These are phyloP conservation scores for Lasioglossum zephyrum DNA, from an alignment of 2,888 invertebrate species.

Conservation along the genomic window DNA sequence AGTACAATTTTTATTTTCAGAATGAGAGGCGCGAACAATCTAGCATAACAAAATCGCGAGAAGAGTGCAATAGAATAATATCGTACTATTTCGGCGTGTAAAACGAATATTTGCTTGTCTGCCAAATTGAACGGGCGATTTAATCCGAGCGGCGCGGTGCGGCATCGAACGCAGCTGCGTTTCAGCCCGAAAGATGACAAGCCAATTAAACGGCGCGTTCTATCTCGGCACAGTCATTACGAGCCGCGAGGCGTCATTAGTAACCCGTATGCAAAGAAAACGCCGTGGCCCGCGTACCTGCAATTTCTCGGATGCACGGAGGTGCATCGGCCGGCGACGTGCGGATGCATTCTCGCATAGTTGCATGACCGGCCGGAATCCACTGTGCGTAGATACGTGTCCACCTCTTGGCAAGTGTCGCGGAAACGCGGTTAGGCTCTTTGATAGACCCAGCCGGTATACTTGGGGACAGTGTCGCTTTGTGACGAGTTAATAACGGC, in stretches of 20 bases:
- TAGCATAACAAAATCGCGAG: not conserved
- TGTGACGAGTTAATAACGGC: slow-evolving; percentile 4
- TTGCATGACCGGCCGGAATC: slow-evolving; percentile 15
- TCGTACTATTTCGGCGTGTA: slow-evolving; percentile 4
- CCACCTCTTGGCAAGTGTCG: slow-evolving; percentile 6
- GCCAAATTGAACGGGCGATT: slow-evolving; percentile 63
- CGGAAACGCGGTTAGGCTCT: slow-evolving; percentile 3
- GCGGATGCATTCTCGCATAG: slow-evolving; percentile 26
- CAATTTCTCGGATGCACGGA: slow-evolving; percentile 15
- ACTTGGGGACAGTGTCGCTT: not conserved
- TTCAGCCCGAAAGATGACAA: slow-evolving; percentile 53
- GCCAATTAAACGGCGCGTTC: slow-evolving; percentile 54
- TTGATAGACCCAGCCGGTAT: not conserved
- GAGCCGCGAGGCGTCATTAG: slow-evolving; percentile 7
- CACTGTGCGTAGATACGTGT: slow-evolving; percentile 4
- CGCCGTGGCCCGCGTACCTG: not conserved
- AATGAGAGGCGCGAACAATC: too few relatives aligned
- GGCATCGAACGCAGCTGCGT: slow-evolving; percentile 46
- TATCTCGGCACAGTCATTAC: slow-evolving; percentile 21
- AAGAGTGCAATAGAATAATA: slow-evolving; percentile 2
- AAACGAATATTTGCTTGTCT: slow-evolving; percentile 26
- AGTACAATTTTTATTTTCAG: too few relatives aligned
- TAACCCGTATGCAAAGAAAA: slow-evolving; percentile 29
- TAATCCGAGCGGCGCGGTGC: slow-evolving; percentile 31
- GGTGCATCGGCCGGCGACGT: slow-evolving; percentile 13